These are phyloP conservation scores for Sebastes oblongus DNA, from an alignment of 2,797 vertebrate genomes.

Conservation along the genomic window DNA sequence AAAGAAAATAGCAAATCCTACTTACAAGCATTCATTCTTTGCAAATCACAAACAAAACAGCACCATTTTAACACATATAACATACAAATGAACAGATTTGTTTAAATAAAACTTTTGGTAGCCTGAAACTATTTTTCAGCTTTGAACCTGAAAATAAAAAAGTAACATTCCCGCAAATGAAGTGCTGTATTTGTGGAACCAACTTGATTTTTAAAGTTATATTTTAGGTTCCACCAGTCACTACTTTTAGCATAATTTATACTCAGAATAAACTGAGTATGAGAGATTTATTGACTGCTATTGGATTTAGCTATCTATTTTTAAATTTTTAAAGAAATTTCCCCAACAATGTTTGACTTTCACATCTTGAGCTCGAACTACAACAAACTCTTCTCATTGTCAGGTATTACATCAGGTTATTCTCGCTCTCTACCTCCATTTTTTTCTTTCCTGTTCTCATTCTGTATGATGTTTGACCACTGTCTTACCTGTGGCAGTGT, in stretches of 20 bases:
- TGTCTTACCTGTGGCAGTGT: constrained; percentile 81
- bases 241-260: neutral
- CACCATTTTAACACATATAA: neutral
- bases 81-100: neutral
- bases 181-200: neutral
- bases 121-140: neutral
- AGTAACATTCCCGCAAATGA: neutral
- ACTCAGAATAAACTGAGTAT: neutral
- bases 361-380: neutral
- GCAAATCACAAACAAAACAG: neutral
- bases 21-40: neutral
- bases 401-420: neutral
- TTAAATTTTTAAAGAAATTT: neutral
- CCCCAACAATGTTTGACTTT: neutral
- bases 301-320: neutral
- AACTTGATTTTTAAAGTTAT: neutral
- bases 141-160: neutral
- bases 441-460: neutral
- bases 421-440: neutral
- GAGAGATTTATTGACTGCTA: neutral
- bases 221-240: neutral
- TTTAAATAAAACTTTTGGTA: neutral
- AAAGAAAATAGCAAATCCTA: neutral
- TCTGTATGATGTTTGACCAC: constrained; percentile 58
- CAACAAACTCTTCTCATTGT: neutral